Evolutionary conservation across 2,888 invertebrate genomes (phyloP).

Genomic region (Malachius bipustulatus): DNA sequence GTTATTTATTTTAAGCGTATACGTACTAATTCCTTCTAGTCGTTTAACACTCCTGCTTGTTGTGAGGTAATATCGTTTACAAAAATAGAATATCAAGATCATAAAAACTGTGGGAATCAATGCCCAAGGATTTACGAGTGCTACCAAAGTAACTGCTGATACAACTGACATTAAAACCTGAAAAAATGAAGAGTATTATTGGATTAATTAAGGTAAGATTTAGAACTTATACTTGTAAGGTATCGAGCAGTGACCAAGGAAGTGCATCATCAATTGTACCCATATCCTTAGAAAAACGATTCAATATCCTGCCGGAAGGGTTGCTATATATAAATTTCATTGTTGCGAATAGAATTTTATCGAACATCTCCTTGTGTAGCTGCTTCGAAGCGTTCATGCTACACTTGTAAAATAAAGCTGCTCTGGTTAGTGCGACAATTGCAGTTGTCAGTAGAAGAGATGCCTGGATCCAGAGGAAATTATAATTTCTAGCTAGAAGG

Average conservation of each 20-base stretch:
- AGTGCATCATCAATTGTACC: conserved; percentile 42
- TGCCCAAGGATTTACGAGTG: conserved; percentile 55
- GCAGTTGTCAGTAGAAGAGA: no score
- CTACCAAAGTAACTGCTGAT: conserved; percentile 58
- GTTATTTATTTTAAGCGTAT: no score
- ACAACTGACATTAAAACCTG: conserved; percentile 40
- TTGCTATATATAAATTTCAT: conserved; percentile 56
- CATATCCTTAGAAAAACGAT: conserved; percentile 58
- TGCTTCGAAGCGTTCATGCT: conserved; percentile 41
- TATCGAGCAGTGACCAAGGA: conserved; percentile 38
- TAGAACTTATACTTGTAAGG: no score
- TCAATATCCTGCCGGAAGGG: conserved; percentile 47
- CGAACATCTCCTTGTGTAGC: conserved; percentile 41
- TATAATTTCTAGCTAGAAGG: no score
- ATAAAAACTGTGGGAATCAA: conserved; percentile 51
- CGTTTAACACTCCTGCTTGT: conserved; percentile 62
- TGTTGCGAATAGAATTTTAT: conserved; percentile 45
- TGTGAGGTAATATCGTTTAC: conserved; percentile 53
- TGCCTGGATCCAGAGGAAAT: no score
- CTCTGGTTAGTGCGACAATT: conserved; percentile 34
- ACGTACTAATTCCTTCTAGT: conserved; percentile 52
- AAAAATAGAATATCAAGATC: conserved; percentile 46
- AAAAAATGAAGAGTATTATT: no score
- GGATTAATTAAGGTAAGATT: no score
- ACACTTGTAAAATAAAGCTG: conserved; percentile 37